phyloP scores from a whole-genome alignment of 37 sponge, comb jelly and placozoan species.

The Cladorhizidae sp. region DNA sequence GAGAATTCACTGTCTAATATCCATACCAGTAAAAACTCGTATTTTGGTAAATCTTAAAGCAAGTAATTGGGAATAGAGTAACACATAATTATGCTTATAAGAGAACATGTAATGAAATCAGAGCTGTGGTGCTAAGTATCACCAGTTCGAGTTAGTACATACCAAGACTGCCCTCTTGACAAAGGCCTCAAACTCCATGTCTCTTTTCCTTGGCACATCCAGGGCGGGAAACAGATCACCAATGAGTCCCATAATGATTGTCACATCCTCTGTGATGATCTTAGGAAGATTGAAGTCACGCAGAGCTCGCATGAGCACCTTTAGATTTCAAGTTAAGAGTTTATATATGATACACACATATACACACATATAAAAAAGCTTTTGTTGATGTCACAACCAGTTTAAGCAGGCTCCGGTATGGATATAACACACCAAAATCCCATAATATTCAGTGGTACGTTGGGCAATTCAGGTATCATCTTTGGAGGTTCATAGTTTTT shows the following conservation, averaged over 20 bases:
- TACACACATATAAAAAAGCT: too few relatives aligned
- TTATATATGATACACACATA: background rate
- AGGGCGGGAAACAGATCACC: slow-evolving; percentile 98
- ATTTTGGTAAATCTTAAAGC: too few relatives aligned
- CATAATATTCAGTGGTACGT: too few relatives aligned
- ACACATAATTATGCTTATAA: background rate
- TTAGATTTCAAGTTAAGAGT: background rate
- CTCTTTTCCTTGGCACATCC: slow-evolving; percentile 96
- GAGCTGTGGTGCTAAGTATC: background rate
- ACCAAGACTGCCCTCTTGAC: slow-evolving; percentile 84
- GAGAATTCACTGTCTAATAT: too few relatives aligned
- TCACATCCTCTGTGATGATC: slow-evolving; percentile 95
- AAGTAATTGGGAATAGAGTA: background rate
- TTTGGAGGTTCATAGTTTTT: too few relatives aligned
- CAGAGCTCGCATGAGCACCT: slow-evolving; percentile 96
- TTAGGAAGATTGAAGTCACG: slow-evolving; percentile 99
- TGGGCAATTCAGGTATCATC: too few relatives aligned
- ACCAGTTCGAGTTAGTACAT: background rate
- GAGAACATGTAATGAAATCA: background rate
- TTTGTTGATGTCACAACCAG: too few relatives aligned
- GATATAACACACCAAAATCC: too few relatives aligned
- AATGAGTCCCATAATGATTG: slow-evolving; percentile 98
- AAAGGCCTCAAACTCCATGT: slow-evolving; percentile 87
- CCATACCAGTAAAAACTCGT: too few relatives aligned
- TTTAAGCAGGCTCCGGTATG: too few relatives aligned